These are phyloP conservation scores for Zosterops pallidus DNA, from an alignment of 2,113 vertebrate genomes.

Conservation along the genomic window DNA sequence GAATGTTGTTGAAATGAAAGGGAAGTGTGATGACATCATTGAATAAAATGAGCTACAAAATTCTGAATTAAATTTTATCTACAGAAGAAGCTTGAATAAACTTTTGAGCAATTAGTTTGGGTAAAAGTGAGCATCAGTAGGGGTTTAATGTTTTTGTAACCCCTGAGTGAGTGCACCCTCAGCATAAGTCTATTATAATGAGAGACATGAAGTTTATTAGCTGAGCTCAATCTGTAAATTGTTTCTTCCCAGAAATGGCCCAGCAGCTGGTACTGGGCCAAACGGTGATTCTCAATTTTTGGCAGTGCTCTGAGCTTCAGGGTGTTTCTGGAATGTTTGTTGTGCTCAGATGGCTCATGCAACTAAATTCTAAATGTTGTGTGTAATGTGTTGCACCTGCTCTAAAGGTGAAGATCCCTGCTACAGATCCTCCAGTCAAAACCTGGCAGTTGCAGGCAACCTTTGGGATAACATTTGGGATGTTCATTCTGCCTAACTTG, in stretches of 20 bases:
- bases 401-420: background rate
- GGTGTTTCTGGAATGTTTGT: background rate
- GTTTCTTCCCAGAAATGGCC: background rate
- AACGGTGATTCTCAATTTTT: background rate
- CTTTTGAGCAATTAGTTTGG: background rate
- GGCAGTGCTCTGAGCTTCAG: background rate
- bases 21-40: fast-evolving
- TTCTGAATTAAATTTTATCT: background rate
- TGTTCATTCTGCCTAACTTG: background rate
- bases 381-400: background rate
- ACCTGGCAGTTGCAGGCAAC: fast-evolving
- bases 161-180: background rate
- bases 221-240: background rate
- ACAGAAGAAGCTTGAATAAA: background rate
- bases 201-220: background rate
- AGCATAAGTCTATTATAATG: background rate
- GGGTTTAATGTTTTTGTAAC: background rate
- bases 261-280: background rate
- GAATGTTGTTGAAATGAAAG: background rate
- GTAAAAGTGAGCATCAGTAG: background rate
- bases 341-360: background rate
- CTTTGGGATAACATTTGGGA: background rate
- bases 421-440: background rate
- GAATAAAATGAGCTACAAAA: background rate
- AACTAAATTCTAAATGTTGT: background rate